Evolutionary conservation across 2,888 invertebrate genomes (phyloP).

Genomic region (Caenorhabditis auriculariae): DNA sequence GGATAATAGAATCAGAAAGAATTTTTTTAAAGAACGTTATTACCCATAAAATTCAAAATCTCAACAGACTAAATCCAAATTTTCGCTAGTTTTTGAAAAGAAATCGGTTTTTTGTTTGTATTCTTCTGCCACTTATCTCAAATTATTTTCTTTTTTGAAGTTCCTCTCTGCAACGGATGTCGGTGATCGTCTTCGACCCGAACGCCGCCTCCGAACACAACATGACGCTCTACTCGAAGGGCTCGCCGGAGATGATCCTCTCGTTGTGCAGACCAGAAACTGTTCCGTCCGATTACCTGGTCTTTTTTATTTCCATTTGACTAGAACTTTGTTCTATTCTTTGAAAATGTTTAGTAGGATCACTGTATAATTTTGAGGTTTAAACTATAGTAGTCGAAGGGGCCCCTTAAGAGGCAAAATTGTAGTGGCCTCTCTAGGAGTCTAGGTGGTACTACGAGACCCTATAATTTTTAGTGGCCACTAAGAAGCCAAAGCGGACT

Average conservation of each 20-base stretch:
- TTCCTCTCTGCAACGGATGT: slow-evolving; percentile 69
- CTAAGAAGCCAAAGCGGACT: too few relatives aligned
- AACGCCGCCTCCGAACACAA: slow-evolving; percentile 24
- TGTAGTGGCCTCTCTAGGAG: too few relatives aligned
- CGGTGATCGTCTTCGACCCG: slow-evolving; percentile 65
- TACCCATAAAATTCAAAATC: too few relatives aligned
- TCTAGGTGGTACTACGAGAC: too few relatives aligned
- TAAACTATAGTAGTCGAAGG: too few relatives aligned
- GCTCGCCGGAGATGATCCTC: slow-evolving; percentile 59
- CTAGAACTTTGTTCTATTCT: not conserved
- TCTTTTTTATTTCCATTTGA: too few relatives aligned
- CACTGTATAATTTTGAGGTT: not conserved
- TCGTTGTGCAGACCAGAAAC: slow-evolving; percentile 67
- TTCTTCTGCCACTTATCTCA: not conserved
- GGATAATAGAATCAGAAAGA: too few relatives aligned
- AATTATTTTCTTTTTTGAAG: slow-evolving; percentile 46
- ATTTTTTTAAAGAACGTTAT: not conserved
- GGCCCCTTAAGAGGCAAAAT: too few relatives aligned
- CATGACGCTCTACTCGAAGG: slow-evolving; percentile 68
- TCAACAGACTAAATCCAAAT: not conserved
- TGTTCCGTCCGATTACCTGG: slow-evolving; percentile 67
- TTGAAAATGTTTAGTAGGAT: not conserved
- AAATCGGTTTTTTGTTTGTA: not conserved
- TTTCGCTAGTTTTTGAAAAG: not conserved
- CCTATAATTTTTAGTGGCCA: too few relatives aligned